These are phyloP conservation scores for Noctua pronuba DNA, from an alignment of 2,888 invertebrate species.

Conservation along the genomic window DNA sequence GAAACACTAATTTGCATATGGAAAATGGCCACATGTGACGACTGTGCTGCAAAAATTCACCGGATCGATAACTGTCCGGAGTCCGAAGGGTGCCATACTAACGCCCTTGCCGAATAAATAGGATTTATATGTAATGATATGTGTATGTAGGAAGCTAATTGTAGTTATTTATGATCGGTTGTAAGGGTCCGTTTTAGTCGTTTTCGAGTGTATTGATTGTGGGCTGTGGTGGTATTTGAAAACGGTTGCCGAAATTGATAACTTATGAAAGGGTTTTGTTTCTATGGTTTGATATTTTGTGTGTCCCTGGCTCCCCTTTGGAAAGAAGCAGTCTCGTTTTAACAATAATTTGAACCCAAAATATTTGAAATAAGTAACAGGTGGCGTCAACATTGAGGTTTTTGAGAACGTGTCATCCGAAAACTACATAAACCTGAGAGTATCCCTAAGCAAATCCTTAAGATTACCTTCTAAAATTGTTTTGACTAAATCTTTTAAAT, in stretches of 20 bases:
- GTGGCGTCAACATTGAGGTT: not conserved
- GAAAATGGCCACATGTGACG: constrained; percentile 85
- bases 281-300: not conserved
- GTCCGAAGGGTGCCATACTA: constrained; percentile 62
- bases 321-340: not conserved
- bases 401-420: not conserved
- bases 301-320: not conserved
- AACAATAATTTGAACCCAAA: not conserved
- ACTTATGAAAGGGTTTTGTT: not conserved
- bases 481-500: constrained; percentile 29
- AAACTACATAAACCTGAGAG: not conserved
- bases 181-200: constrained; percentile 26
- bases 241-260: not conserved
- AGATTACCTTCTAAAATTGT: not conserved
- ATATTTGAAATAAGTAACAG: not conserved
- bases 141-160: constrained; percentile 58
- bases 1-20: constrained; percentile 88
- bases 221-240: constrained; percentile 1
- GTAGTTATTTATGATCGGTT: constrained; percentile 58
- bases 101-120: constrained; percentile 64
- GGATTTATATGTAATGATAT: constrained; percentile 67
- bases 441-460: not conserved
- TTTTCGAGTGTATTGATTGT: constrained; percentile 39
- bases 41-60: constrained; percentile 71
- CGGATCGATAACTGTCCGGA: constrained; percentile 67